These are phyloP conservation scores for Ptychadena robeensis DNA, from an alignment of 2,797 vertebrate genomes.

Conservation along the genomic window DNA sequence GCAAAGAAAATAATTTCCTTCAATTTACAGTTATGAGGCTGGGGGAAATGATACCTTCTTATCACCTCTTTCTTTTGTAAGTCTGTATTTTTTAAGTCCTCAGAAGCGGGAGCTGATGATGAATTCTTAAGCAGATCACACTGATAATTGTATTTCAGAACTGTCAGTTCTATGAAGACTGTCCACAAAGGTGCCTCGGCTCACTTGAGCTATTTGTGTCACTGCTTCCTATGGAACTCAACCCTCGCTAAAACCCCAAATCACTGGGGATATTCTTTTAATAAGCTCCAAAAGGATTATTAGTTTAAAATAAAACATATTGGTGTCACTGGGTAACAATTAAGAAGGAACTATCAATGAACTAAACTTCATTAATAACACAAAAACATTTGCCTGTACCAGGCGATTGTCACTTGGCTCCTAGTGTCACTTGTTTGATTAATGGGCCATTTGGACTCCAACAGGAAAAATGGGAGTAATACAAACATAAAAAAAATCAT, in stretches of 20 bases:
- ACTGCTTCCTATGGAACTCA: constrained; percentile 76
- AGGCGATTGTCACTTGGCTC: constrained; percentile 81
- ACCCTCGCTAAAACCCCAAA: constrained; percentile 87
- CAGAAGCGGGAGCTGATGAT: constrained; percentile 84
- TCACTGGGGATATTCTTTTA: constrained; percentile 83
- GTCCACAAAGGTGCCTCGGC: constrained; percentile 84
- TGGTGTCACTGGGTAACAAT: constrained; percentile 90
- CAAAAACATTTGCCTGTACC: constrained; percentile 60
- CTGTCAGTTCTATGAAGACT: constrained; percentile 87
- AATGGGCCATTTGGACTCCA: constrained; percentile 87
- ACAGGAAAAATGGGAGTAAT: constrained; percentile 71
- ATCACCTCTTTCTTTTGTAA: constrained; percentile 77
- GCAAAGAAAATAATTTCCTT: constrained; percentile 87
- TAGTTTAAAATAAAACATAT: constrained; percentile 91
- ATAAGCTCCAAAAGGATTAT: constrained; percentile 84
- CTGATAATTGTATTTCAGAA: constrained; percentile 97
- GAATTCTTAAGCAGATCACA: constrained; percentile 96
- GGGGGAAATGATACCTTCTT: constrained; percentile 78
- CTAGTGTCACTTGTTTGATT: constrained; percentile 93
- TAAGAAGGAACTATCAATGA: constrained; percentile 90
- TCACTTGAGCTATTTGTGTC: constrained; percentile 87
- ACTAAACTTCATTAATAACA: constrained; percentile 80
- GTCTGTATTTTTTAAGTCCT: constrained; percentile 76
- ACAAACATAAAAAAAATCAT: constrained; percentile 79
- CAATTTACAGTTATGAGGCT: constrained; percentile 85